Evolutionary conservation across 2,113 vertebrate genomes (phyloP).

Genomic region (Chloropsis cyanopogon): DNA sequence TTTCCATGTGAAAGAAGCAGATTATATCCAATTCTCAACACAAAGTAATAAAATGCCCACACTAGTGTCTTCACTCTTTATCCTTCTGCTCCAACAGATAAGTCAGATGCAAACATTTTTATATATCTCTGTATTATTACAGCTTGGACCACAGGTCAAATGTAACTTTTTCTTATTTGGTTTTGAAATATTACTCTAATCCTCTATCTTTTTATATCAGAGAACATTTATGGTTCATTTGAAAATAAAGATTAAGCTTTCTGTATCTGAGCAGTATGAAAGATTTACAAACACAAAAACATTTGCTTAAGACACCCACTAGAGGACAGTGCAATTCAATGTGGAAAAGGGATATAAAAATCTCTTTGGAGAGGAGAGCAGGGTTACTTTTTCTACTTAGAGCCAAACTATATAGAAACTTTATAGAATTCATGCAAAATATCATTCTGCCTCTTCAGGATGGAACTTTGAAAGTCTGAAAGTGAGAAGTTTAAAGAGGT

Average conservation of each 20-base stretch:
- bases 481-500: slow-evolving; percentile 21
- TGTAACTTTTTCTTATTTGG: background rate
- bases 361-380: background rate
- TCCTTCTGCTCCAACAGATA: background rate
- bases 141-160: background rate
- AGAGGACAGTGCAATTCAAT: slow-evolving; percentile 88
- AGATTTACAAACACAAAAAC: background rate
- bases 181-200: slow-evolving; percentile 18
- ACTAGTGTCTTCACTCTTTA: background rate
- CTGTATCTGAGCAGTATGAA: background rate
- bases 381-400: slow-evolving; percentile 52
- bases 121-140: background rate
- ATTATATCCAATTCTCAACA: background rate
- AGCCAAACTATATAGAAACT: background rate
- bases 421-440: slow-evolving; percentile 27
- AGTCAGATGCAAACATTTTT: background rate
- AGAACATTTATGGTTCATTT: background rate
- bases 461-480: slow-evolving; percentile 38
- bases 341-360: slow-evolving; percentile 41
- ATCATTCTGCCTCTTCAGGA: slow-evolving; percentile 30
- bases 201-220: background rate
- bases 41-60: background rate
- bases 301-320: slow-evolving; percentile 70
- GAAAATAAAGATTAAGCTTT: slow-evolving; percentile 27
- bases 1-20: background rate